These are phyloP conservation scores for Rhinoderma darwinii DNA, from an alignment of 2,113 vertebrate species.

Conservation along the genomic window DNA sequence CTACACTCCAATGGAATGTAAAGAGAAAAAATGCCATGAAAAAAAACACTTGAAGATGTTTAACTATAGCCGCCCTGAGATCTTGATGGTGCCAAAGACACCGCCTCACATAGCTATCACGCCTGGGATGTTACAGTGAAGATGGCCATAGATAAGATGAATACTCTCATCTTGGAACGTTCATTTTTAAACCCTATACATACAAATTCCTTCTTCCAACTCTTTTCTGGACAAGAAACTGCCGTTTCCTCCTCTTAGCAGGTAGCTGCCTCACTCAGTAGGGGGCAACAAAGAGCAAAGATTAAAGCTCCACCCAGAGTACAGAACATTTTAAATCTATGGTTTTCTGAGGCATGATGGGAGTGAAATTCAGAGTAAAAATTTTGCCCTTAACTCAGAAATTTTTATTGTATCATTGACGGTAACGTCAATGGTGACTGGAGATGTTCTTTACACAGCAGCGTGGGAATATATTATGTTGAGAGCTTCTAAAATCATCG, in stretches of 20 bases:
- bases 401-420: not conserved
- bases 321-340: not conserved
- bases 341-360: not conserved
- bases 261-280: not conserved
- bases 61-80: not conserved
- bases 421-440: not conserved
- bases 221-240: too few species aligned
- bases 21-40: too few species aligned
- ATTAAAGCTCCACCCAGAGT: not conserved
- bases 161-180: not conserved
- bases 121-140: not conserved
- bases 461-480: not conserved
- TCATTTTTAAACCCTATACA: not conserved
- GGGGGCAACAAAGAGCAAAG: not conserved
- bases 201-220: not conserved
- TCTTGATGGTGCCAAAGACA: not conserved
- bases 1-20: not conserved
- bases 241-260: too few species aligned
- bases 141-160: not conserved
- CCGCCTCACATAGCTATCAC: not conserved
- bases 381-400: not conserved
- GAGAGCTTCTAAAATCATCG: too few species aligned
- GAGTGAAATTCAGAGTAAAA: not conserved
- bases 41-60: not conserved
- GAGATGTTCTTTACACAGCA: not conserved